Base-by-base conservation (phyloP, 1,140 invertebrate genomes). In the Nomia melanderi region DNA sequence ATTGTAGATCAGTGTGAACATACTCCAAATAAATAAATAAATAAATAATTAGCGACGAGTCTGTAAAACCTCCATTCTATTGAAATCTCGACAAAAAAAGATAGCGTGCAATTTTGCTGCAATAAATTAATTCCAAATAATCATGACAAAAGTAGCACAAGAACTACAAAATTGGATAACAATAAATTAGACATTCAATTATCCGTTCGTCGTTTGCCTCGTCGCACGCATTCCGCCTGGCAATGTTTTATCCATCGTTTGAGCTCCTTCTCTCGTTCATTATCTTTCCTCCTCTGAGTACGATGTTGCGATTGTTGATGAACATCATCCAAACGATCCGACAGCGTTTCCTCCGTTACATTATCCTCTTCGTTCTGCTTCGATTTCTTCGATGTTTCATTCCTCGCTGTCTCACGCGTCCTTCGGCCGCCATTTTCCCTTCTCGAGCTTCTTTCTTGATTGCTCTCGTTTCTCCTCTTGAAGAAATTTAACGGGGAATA, bases 221-320 rank as follows among this genome's bases (percentile, higher is more conserved):
- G 76, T 47, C 56, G 73, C 17, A 56, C 44, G 27, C 75, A 87
- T 31, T 87, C 78, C 17, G 47, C 20, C 6, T 77, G 66, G 33
- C 86, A 88, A 14, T 62, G 78, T n/a, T 64, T 57, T 0, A 88
- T 81, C 86, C 87, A 88, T 3, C 62, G 76, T 71, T 74, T 81
- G 3, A 88, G 17, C 9, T 88, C 86, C n/a, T 8, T 57, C 2
- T 85, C 44, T 1, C 44, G 73, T 7, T 59, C 44, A 7, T 44
- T 11, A 0, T 41, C 31, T 56, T 20, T 53, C 4, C 14, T 23
- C 11, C 20, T 5, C 6, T 8, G 14, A 1, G 7, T 47, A 9
- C 17, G 14, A 1, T 4, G 14, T 17, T 59, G 17, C 44, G 25
- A 14, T 63, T 31, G 36, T 17, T 59, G 8, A 14, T 31, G 25